A percentile compares a stretch with the other conserved stretches of the same genome.
Evolutionary conservation across 2,113 vertebrate genomes (phyloP).

Genomic region (Bubo blakistoni): DNA sequence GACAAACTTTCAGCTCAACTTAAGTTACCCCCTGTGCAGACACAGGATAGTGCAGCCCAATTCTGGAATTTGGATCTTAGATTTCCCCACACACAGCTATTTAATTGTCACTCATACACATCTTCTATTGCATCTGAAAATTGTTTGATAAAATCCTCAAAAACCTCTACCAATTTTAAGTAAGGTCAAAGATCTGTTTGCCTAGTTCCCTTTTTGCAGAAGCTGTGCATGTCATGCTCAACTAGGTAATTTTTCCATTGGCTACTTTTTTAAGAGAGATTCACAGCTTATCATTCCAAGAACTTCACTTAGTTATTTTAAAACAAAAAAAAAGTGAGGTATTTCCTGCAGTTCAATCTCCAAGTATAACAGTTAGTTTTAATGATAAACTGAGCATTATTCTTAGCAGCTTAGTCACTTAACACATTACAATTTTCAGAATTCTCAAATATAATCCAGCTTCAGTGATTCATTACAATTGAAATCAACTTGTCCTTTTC

Average conservation of each 20-base stretch:
- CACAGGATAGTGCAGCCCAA: neutral
- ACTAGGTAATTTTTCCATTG: neutral
- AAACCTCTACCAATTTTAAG: neutral
- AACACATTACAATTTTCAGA: neutral
- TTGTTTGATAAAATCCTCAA: neutral
- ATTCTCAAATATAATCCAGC: neutral
- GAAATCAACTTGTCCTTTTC: neutral
- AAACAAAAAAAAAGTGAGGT: neutral
- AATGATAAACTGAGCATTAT: neutral
- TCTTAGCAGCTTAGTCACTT: conserved; percentile 7
- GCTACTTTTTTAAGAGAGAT: neutral
- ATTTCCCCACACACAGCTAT: neutral
- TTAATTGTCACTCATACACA: neutral
- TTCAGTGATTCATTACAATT: neutral
- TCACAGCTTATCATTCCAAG: neutral
- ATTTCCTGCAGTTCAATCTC: neutral
- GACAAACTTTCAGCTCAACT: neutral
- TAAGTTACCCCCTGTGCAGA: neutral
- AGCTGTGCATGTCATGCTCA: neutral
- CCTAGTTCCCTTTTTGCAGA: neutral
- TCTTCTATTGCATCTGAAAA: neutral
- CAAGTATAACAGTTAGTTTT: neutral
- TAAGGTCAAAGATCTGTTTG: neutral
- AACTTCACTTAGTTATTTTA: neutral
- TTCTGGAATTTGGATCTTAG: neutral